Conservation (phyloP, 1,140 invertebrate species). For the Contarinia nasturtii region DNA sequence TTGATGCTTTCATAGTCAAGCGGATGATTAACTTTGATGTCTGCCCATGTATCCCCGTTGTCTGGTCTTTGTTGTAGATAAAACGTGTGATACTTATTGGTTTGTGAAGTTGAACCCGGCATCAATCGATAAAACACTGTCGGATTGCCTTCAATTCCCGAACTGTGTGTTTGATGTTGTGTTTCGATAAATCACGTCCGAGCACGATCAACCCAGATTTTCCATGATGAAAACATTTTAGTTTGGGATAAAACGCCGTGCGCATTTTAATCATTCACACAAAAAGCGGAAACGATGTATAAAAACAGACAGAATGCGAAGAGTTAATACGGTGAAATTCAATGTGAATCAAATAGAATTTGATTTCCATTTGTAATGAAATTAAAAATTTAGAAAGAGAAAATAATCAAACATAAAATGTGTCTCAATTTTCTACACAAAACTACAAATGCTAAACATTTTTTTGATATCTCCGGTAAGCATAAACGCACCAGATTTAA, state of each 20-base stretch:
- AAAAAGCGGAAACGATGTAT: no score
- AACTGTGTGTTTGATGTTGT: slow-evolving; percentile 33
- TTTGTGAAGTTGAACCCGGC: slow-evolving; percentile 84
- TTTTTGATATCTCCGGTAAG: background rate
- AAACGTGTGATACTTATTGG: slow-evolving; percentile 88
- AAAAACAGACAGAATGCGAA: no score
- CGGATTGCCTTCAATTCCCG: slow-evolving; percentile 87
- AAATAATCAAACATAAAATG: background rate
- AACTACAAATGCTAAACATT: background rate
- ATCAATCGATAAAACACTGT: slow-evolving; percentile 88
- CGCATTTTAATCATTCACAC: no score
- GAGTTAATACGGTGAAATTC: no score
- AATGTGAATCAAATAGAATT: no score
- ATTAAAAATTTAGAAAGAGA: background rate
- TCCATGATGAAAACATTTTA: no score
- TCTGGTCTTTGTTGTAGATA: slow-evolving; percentile 83
- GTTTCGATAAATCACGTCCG: no score
- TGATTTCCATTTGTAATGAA: background rate
- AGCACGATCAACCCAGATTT: no score
- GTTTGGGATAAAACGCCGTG: no score
- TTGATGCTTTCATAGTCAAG: slow-evolving; percentile 88
- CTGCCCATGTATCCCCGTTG: slow-evolving; percentile 79
- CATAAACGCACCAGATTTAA: no score
- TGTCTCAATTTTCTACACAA: background rate
- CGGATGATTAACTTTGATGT: slow-evolving; percentile 90